phyloP scores from a whole-genome alignment of 2,797 vertebrate species.

The Pachyuromys duprasi region DNA sequence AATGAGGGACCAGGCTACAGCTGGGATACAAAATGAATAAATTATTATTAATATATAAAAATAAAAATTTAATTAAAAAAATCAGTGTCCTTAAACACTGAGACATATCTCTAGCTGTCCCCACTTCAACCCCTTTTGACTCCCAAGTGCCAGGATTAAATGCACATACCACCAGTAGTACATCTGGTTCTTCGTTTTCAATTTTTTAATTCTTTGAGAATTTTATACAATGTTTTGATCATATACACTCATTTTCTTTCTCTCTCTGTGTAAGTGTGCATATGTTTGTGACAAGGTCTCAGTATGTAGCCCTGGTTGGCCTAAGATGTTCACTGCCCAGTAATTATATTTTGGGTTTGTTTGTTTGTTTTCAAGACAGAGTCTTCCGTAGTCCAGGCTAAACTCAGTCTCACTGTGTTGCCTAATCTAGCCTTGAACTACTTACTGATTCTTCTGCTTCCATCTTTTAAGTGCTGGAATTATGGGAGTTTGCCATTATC shows the following conservation, averaged over 20 bases:
- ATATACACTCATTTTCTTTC: background rate
- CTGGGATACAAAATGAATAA: too few relatives aligned
- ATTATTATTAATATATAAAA: too few relatives aligned
- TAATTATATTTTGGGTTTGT: background rate
- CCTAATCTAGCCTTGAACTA: background rate
- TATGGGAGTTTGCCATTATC: background rate
- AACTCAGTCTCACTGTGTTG: background rate
- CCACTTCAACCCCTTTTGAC: too few relatives aligned
- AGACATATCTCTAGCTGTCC: background rate
- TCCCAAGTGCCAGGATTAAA: background rate
- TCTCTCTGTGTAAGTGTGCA: background rate
- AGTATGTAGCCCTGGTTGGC: background rate
- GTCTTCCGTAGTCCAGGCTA: background rate
- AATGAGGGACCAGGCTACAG: too few relatives aligned
- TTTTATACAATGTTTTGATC: background rate
- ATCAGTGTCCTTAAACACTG: background rate
- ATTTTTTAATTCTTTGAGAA: background rate
- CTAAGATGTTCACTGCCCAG: background rate
- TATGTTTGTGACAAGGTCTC: background rate
- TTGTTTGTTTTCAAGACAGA: background rate
- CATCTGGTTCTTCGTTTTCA: background rate
- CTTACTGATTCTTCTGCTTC: background rate
- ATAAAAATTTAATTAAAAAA: background rate
- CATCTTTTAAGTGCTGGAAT: background rate
- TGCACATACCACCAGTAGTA: too few relatives aligned